These are phyloP conservation scores for Oedothorax gibbosus DNA, from an alignment of 1,140 invertebrate genomes.

Conservation along the genomic window DNA sequence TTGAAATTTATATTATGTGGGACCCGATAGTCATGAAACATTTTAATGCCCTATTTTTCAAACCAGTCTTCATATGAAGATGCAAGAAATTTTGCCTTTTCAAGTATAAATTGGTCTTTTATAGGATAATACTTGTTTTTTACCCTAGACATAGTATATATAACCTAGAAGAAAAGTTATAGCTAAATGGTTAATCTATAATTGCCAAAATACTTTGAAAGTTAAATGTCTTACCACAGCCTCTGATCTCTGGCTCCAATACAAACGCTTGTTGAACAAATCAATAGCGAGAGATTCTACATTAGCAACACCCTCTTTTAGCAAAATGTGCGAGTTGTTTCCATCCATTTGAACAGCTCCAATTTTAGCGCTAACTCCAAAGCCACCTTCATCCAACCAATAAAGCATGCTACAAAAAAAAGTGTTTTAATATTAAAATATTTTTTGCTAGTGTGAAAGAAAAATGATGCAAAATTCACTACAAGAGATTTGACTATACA, in stretches of 20 bases:
- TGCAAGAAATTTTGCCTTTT: too few relatives aligned
- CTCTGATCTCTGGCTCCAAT: constrained; percentile 85
- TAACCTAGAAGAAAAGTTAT: too few relatives aligned
- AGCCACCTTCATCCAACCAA: constrained; percentile 96
- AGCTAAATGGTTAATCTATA: too few relatives aligned
- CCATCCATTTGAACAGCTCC: constrained; percentile 94
- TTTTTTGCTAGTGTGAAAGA: neutral
- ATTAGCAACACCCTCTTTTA: constrained; percentile 75
- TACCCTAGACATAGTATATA: too few relatives aligned
- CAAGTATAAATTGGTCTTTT: too few relatives aligned
- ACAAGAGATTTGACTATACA: too few relatives aligned
- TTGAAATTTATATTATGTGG: too few relatives aligned
- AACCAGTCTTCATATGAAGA: too few relatives aligned
- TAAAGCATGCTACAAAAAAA: constrained; percentile 79
- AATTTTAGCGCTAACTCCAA: constrained; percentile 90
- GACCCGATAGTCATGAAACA: too few relatives aligned
- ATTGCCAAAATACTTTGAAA: neutral
- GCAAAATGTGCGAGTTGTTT: constrained; percentile 76
- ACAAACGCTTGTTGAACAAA: constrained; percentile 83
- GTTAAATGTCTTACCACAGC: constrained; percentile 71
- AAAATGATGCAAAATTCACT: neutral
- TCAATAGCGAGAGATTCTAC: constrained; percentile 89
- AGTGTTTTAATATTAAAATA: constrained; percentile 17
- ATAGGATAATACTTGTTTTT: too few relatives aligned
- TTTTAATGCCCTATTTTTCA: too few relatives aligned